These are phyloP conservation scores for Percopsis omiscomaycus DNA, from an alignment of 2,797 vertebrate genomes.

Conservation along the genomic window DNA sequence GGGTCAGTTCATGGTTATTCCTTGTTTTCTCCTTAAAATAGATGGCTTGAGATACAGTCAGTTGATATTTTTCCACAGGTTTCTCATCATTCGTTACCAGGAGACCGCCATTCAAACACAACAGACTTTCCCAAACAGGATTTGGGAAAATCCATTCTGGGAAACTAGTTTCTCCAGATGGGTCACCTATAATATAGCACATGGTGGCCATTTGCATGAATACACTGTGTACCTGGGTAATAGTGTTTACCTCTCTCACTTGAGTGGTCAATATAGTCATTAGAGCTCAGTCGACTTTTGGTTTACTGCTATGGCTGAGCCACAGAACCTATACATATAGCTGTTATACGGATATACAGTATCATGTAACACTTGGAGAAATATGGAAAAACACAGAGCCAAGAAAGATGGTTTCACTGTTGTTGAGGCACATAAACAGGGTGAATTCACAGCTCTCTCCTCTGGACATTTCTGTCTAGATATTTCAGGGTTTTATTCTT, in stretches of 20 bases:
- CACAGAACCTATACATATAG: conserved; percentile 4
- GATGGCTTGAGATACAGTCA: too few species aligned
- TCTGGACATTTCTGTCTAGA: conserved; percentile 4
- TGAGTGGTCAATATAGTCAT: conserved; percentile 24
- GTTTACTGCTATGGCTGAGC: conserved; percentile 16
- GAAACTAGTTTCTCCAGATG: conserved; percentile 24
- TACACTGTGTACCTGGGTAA: conserved; percentile 32
- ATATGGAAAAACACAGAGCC: background rate
- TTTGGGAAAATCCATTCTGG: conserved; percentile 30
- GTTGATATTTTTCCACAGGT: too few species aligned
- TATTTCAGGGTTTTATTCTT: conserved; percentile 4
- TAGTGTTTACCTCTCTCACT: conserved; percentile 39
- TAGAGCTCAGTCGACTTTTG: conserved; percentile 25
- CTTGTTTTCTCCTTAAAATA: too few species aligned
- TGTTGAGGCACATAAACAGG: conserved; percentile 16
- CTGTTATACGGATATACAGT: conserved; percentile 17
- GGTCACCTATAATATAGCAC: background rate
- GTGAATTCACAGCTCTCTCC: conserved; percentile 3
- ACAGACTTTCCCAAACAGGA: background rate
- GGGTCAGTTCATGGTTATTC: too few species aligned
- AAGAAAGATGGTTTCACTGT: background rate
- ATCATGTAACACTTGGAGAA: background rate
- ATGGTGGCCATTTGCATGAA: conserved; percentile 15
- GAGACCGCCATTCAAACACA: conserved; percentile 19
- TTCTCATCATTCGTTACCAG: background rate